phyloP scores from a whole-genome alignment of 1,140 invertebrate genomes.

The Magallana angulata region DNA sequence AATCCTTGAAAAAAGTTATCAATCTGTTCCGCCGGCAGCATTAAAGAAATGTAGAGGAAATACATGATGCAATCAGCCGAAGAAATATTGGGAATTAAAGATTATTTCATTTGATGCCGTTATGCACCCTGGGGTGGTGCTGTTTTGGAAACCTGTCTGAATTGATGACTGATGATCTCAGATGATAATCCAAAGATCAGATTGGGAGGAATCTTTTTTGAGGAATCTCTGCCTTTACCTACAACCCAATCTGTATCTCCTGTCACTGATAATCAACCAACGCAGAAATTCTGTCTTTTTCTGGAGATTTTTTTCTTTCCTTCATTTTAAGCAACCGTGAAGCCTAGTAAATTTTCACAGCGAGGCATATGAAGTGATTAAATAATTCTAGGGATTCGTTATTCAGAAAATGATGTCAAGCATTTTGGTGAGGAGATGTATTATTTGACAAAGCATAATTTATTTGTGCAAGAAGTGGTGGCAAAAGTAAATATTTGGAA shows the following conservation, averaged over 20 bases:
- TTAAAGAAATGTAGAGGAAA: neutral
- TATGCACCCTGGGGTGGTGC: conserved; percentile 11
- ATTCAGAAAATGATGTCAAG: conserved; percentile 18
- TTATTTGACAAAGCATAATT: conserved; percentile 32
- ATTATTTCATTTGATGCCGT: conserved; percentile 32
- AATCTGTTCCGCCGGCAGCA: conserved; percentile 12
- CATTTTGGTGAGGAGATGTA: neutral
- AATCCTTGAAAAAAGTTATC: conserved; percentile 6
- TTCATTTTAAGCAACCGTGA: neutral
- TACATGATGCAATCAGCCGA: conserved; percentile 13
- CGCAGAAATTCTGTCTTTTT: conserved; percentile 9
- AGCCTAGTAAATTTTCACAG: neutral
- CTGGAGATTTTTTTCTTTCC: neutral
- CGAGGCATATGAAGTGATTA: neutral
- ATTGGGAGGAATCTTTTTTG: neutral
- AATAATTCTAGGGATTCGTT: neutral
- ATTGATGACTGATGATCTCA: conserved; percentile 11
- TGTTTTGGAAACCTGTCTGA: conserved; percentile 33
- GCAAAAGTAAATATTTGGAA: conserved; percentile 25
- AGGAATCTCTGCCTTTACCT: neutral
- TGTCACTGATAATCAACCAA: conserved; percentile 9
- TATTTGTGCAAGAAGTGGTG: conserved; percentile 34
- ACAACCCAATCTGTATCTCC: neutral
- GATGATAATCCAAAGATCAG: neutral
- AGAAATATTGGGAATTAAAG: conserved; percentile 16